Base-by-base conservation (phyloP, 1,140 invertebrate genomes). In the Pteromalus puparum region DNA sequence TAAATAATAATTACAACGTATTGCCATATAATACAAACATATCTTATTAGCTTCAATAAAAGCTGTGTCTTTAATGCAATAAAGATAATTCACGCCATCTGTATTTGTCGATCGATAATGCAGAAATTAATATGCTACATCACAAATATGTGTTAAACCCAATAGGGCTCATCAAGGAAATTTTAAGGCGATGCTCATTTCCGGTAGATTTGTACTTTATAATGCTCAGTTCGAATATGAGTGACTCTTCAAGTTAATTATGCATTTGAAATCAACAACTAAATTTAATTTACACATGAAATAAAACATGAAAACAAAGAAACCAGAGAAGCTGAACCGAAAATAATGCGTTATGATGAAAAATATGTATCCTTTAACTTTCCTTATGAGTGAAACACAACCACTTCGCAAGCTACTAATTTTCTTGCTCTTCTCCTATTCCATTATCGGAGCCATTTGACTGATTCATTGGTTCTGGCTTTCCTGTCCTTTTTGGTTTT, bases 401-500 rank as follows among this genome's bases (percentile, higher is more conserved):
- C n/a, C 18, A 78, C 46, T 70, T 87, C 28, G 65, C 38, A 79
- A 84, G 75, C 38, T 46, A 79, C 86, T 88, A 91, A 61, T 91
- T 90, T 81, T 91, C 89, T 82, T 89, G 88, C 72, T 92, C 89
- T 65, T 88, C 88, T 53, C 70, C 30, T 18, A 87, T 65, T 73
- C 90, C 90, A 70, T 92, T 93, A 72, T 91, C 90, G 15, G 76
- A 87, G 21, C 91, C 90, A 76, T 92, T 92, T 85, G 84, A 88
- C 70, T 90, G 85, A 87, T 46, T 87, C 30, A 86, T 84, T 77
- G 83, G 26, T 28, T 85, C 81, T 18, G 75, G 81, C 28, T 86
- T 81, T 15, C 83, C 77, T 21, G 86, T 72, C 81, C 85, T 89
- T 65, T 88, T 87, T 75, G 96, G 96, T 91, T 98, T 98, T 86